Conservation (phyloP, 2,797 vertebrate genomes). For the Brachymystax lenok region DNA sequence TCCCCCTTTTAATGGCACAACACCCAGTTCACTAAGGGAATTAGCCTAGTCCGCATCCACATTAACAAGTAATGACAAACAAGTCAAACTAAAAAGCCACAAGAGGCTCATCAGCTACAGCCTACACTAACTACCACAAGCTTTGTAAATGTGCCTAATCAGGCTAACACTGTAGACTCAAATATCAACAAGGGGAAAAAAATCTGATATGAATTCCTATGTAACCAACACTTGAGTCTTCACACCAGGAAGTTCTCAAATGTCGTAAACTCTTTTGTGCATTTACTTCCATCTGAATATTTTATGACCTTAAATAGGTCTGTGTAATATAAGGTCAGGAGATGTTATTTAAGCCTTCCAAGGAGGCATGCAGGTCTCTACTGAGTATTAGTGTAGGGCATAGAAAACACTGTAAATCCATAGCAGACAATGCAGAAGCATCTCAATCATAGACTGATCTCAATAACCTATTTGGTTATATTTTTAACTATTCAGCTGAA, state of each 20-base stretch:
- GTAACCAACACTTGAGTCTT: too few relatives aligned
- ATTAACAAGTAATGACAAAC: not conserved
- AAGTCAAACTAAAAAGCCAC: not conserved
- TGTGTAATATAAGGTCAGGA: slow-evolving; percentile 10
- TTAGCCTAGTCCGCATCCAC: not conserved
- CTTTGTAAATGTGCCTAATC: not conserved
- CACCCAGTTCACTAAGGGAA: not conserved
- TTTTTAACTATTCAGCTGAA: not conserved
- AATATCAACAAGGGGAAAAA: not conserved
- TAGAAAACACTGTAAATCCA: not conserved
- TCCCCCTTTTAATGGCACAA: not conserved
- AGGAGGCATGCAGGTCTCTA: not conserved
- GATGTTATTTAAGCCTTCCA: not conserved
- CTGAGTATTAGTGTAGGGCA: not conserved
- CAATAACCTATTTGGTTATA: not conserved
- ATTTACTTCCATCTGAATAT: slow-evolving; percentile 24
- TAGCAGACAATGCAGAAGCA: not conserved
- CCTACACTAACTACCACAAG: not conserved
- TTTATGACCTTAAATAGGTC: slow-evolving; percentile 15
- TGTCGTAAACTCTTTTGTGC: slow-evolving; percentile 1
- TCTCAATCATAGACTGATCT: not conserved
- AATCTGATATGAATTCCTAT: not conserved
- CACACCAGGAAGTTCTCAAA: not conserved
- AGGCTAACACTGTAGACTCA: not conserved
- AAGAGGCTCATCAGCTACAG: not conserved